Evolutionary conservation across 1,140 invertebrate genomes (phyloP), one percentile per base, ranked within the genome.

Genomic region (Caerostris darwini): DNA sequence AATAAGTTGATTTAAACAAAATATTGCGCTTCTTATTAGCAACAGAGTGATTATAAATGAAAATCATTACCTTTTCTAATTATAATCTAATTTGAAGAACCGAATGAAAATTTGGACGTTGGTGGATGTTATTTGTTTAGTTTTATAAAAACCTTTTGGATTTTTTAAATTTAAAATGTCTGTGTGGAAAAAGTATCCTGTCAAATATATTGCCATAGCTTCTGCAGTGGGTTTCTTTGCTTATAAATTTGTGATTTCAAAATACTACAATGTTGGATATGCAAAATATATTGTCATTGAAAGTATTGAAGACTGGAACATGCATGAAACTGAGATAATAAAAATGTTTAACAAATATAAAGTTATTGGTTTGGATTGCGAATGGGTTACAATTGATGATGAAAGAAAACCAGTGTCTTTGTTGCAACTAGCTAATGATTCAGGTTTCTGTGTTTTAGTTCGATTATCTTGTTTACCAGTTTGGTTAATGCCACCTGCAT

Each of bases 301-400:
- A 50, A 94, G 17, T 34, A 7, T 71, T 61, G 77, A 90, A 12
- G 81, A 94, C 3, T 94, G 93, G 93, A 56, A 89, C 54, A 12
- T 53, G 3, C 5, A 59, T 56, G 93, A 94, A 90, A 17, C 14
- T 12, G 88, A 94, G 58, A 90, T 94, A n/a, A 6, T 69, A 2
- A 17, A 83, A 85, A 34, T 53, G 2, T 90, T 94, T 53, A 4
- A 67, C 3, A n/a, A 64, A 34, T 90, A 56, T n/a, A 50, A 95
- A 77, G 69, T 94, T 7, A 95, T 98, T 56, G 97, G 97, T 53
- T 97, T 98, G 94, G 97, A 98, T 95, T 97, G 97, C 95, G 97
- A 98, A 96, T 98, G 97, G 97, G 96, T 97, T 1, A 97, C 97
- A 3, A 96, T 96, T 59, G 96, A 96, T 17, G 95, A 96, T 2